Base-by-base conservation (phyloP, 2,888 invertebrate genomes). In the Sylvicola fuscatus region DNA sequence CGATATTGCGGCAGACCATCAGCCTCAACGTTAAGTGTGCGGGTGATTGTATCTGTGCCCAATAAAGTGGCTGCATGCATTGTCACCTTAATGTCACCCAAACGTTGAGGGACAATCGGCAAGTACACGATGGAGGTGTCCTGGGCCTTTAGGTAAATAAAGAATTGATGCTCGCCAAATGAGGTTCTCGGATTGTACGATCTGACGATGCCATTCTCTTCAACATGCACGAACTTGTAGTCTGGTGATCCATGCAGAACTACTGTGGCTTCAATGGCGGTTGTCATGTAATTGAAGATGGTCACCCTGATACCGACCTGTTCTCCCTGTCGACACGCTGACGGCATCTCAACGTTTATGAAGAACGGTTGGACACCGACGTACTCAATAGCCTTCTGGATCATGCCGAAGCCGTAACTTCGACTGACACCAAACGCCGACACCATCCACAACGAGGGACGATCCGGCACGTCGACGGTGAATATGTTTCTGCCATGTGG, bases 131-230 rank as follows among this genome's bases (percentile, higher is more conserved):
- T 72, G 27, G 72, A 66, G 0, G 79, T 79, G 51, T 79, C 80
- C 49, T 84, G 84, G 0, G 80, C 70, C 38, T 62, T 55, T 36
- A 89, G 72, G 63, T 79, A 90, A 46, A 92, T 72, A 56, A 93
- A 83, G 62, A 92, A 90, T 56, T 95, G 92, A 61, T 92, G 89
- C 57, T 93, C 90, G 39, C 92, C 92, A 53, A 71, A 79, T 2
- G 87, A 82, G 3, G 89, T 89, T 41, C 83, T 68, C 1, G 93
- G 92, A 56, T 77, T 81, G 59, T 92, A 93, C 0, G 90, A 83
- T 1, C 76, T 68, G 0, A 82, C 82, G 37, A 82, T 74, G 36
- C 89, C 89, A 47, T 82, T 72, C 47, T 81, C 75, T 55, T 87
- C 89, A 6, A 90, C 89, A 48, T 90, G 89, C 17, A 89, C 81